Evolutionary conservation across 2,888 invertebrate genomes (phyloP), one percentile per base, ranked within the genome.

Genomic region (Platycheirus rosarum): DNA sequence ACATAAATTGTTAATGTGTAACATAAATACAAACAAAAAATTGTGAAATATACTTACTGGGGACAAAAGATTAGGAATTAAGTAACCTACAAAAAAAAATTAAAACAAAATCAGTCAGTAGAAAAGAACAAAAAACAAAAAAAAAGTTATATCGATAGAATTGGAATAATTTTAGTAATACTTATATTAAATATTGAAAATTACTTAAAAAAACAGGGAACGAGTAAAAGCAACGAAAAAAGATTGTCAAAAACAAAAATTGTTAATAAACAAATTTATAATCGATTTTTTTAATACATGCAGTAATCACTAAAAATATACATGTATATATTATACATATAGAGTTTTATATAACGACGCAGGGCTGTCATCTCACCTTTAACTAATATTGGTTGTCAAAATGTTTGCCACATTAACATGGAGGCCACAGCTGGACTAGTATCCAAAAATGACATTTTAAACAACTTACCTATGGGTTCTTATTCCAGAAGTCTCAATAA

Each of bases 401-500:
- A n/a, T n/a, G n/a, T n/a, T n/a, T n/a, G n/a, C n/a, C n/a, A n/a
- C n/a, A n/a, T n/a, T n/a, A n/a, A n/a, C n/a, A n/a, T n/a, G n/a
- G n/a, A n/a, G n/a, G n/a, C n/a, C n/a, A n/a, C n/a, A n/a, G n/a
- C n/a, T n/a, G n/a, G n/a, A n/a, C n/a, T n/a, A n/a, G n/a, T n/a
- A n/a, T n/a, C n/a, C n/a, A n/a, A n/a, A n/a, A n/a, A n/a, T n/a
- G 13, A 40, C n/a, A 32, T 32, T 16, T 3, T n/a, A 9, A 62
- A 53, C 18, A 26, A 2, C 86, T 88, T 86, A 89, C 90, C 90
- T 90, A 86, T 88, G 88, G 86, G 89, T 88, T 78, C 87, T 87
- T 70, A 87, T 86, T 85, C 91, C 90, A 86, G 91, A 91, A 86
- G 91, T 91, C 87, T 91, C 91, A 88, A 93, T 92, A 74, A 93